Conservation (phyloP, 2,888 invertebrate genomes). For the Sicus ferrugineus region DNA sequence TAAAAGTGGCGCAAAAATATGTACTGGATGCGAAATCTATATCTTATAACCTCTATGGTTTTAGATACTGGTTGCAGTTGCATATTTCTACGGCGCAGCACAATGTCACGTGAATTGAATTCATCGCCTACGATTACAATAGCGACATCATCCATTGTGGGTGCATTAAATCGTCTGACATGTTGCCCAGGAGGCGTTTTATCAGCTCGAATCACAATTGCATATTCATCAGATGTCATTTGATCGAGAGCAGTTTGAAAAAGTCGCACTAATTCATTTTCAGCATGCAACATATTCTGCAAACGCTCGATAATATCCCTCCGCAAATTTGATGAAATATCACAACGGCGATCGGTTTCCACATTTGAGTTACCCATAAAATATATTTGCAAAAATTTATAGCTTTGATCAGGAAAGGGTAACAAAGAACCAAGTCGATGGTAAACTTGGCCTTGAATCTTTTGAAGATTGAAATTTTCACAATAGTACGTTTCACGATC, state of each 20-base stretch:
- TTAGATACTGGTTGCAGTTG: too few relatives aligned
- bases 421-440: conserved; percentile 41
- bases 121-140: neutral
- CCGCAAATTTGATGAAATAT: conserved; percentile 22
- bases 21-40: too few relatives aligned
- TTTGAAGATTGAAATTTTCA: conserved; percentile 4
- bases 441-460: conserved; percentile 41
- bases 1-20: too few relatives aligned
- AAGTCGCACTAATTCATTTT: conserved; percentile 50
- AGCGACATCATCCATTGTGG: neutral
- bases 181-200: neutral
- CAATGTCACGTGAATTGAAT: conserved; percentile 7
- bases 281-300: conserved; percentile 43
- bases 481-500: neutral
- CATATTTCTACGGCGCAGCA: neutral
- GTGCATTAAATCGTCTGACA: neutral
- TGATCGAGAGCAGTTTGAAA: conserved; percentile 49
- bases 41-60: too few relatives aligned
- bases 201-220: neutral
- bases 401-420: conserved; percentile 37
- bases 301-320: conserved; percentile 29
- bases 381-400: conserved; percentile 24
- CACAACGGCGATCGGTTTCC: conserved; percentile 8
- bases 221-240: neutral
- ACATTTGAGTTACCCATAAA: neutral